Percentiles rank a stretch among this genome's conserved stretches.
Conservation (phyloP, 2,888 invertebrate genomes). For the Yponomeuta plumbellus region DNA sequence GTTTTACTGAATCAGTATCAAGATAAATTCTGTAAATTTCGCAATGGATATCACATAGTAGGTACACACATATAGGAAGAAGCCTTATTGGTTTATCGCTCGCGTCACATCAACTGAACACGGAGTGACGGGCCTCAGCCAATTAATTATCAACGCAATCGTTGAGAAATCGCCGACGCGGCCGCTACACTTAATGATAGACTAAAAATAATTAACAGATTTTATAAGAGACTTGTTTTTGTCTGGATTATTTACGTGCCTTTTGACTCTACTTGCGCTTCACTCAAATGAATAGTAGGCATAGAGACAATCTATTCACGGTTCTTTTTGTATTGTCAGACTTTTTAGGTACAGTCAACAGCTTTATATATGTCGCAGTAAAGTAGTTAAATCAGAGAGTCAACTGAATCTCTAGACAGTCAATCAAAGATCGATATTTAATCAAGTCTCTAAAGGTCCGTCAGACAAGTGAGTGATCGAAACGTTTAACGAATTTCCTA, state of each 20-base stretch:
- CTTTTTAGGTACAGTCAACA: too few relatives aligned
- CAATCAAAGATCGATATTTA: too few relatives aligned
- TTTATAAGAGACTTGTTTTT: slow-evolving; percentile 1
- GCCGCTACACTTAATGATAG: slow-evolving; percentile 1
- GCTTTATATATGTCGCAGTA: too few relatives aligned
- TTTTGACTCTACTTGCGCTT: background rate
- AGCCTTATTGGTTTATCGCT: slow-evolving; percentile 44
- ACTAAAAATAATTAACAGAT: slow-evolving; percentile 10
- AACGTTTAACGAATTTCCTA: too few relatives aligned
- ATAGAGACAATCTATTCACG: background rate
- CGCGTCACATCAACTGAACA: slow-evolving; percentile 49
- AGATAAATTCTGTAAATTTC: too few relatives aligned
- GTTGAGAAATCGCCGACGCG: slow-evolving; percentile 15
- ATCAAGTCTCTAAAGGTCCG: too few relatives aligned
- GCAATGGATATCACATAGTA: too few relatives aligned
- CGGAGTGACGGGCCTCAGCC: slow-evolving; percentile 30
- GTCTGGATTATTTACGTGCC: background rate
- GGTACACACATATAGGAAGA: too few relatives aligned
- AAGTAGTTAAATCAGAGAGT: too few relatives aligned
- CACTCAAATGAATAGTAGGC: background rate
- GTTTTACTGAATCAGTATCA: too few relatives aligned
- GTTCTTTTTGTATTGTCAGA: background rate
- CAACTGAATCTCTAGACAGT: too few relatives aligned
- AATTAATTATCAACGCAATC: slow-evolving; percentile 35
- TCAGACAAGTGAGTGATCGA: too few relatives aligned